phyloP scores from a whole-genome alignment of 2,797 vertebrate species.

The Aselliscus stoliczkanus region DNA sequence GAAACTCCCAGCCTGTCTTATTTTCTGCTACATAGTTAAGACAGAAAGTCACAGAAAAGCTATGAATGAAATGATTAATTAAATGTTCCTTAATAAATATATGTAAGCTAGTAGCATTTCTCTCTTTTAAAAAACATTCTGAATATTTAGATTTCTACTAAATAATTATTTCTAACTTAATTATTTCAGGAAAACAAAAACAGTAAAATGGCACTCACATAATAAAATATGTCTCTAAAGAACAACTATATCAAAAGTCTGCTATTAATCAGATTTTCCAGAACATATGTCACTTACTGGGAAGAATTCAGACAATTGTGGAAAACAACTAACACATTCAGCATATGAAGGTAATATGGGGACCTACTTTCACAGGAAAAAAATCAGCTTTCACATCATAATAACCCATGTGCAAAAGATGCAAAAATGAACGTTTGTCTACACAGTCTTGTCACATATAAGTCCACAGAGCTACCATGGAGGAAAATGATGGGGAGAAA shows the following conservation, averaged over 20 bases:
- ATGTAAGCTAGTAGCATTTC: background rate
- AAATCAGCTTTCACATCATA: background rate
- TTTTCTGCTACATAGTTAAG: background rate
- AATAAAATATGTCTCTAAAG: background rate
- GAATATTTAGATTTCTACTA: background rate
- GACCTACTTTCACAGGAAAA: background rate
- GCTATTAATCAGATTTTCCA: background rate
- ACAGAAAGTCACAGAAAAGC: background rate
- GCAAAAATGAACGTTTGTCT: background rate
- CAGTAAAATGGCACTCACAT: background rate
- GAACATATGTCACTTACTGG: background rate
- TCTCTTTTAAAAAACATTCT: slow-evolving; percentile 11
- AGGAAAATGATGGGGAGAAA: background rate
- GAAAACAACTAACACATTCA: background rate
- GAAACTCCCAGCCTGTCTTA: background rate
- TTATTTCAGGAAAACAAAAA: background rate
- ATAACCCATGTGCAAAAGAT: background rate
- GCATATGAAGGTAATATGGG: background rate
- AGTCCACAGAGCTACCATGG: background rate
- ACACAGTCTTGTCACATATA: background rate
- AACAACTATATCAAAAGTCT: background rate
- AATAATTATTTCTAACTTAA: slow-evolving; percentile 18
- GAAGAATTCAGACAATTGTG: background rate
- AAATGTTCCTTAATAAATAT: background rate
- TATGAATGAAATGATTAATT: slow-evolving; percentile 25